phyloP scores from a whole-genome alignment of 2,888 invertebrate species.

The Eupeodes latifasciatus region DNA sequence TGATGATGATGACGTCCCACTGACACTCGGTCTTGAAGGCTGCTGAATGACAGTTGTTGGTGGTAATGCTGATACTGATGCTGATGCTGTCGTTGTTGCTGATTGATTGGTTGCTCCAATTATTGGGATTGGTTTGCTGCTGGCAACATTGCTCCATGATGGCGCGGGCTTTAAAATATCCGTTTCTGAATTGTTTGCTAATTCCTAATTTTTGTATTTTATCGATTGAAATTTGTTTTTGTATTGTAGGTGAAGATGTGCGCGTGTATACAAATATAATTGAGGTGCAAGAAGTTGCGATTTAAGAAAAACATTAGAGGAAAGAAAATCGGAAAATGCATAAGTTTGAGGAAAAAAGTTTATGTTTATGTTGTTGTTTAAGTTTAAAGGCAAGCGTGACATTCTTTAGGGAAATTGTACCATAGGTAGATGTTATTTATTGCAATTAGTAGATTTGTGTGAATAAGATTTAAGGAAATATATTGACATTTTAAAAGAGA shows the following conservation, averaged over 20 bases:
- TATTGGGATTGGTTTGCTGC: constrained; percentile 80
- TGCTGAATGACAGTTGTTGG: constrained; percentile 64
- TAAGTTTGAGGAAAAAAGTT: constrained; percentile 50
- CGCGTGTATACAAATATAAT: constrained; percentile 41
- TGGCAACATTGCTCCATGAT: constrained; percentile 85
- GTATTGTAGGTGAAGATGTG: constrained; percentile 31
- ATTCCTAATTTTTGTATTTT: constrained; percentile 80
- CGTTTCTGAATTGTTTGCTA: constrained; percentile 82
- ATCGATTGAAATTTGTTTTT: constrained; percentile 28
- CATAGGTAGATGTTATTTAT: neutral
- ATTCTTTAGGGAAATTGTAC: constrained; percentile 51
- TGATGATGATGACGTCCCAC: constrained; percentile 81
- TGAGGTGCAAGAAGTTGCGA: constrained; percentile 59
- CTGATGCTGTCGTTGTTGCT: constrained; percentile 65
- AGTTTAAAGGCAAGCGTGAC: constrained; percentile 29
- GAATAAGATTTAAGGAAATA: neutral
- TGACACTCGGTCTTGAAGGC: constrained; percentile 81
- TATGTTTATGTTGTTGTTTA: neutral
- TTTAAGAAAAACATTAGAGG: constrained; percentile 35
- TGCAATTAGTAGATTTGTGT: neutral
- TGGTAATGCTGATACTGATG: constrained; percentile 56
- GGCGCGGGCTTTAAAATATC: constrained; percentile 85
- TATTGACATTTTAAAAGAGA: neutral
- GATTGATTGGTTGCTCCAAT: constrained; percentile 69
- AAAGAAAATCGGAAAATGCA: constrained; percentile 58